A percentile compares a stretch with the other conserved stretches of the same genome.
Conservation (phyloP, 2,888 invertebrate species). For the Aproaerema taeniolella region DNA sequence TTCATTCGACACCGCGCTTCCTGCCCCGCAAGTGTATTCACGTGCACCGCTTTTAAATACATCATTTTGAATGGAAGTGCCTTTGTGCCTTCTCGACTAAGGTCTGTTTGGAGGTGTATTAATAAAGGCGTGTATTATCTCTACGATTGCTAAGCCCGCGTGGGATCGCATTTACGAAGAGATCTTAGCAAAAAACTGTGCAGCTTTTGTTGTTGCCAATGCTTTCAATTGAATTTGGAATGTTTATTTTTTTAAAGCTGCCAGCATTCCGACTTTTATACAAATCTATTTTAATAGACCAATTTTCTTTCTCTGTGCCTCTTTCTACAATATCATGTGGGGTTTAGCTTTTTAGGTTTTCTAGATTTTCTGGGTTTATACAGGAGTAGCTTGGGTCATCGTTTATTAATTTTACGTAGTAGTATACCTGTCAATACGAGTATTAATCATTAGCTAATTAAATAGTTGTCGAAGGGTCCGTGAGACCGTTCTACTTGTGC, state of each 20-base stretch:
- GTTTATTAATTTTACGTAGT: too few relatives aligned
- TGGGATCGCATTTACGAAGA: constrained; percentile 40
- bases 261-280: not conserved
- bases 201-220: constrained; percentile 14
- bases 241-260: not conserved
- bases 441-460: too few relatives aligned
- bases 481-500: too few relatives aligned
- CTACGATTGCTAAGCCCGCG: constrained; percentile 37
- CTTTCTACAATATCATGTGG: too few relatives aligned
- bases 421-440: too few relatives aligned
- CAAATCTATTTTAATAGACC: too few relatives aligned
- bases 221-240: constrained; percentile 11
- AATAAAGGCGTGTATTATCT: constrained; percentile 59
- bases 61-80: constrained; percentile 53
- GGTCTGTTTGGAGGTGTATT: constrained; percentile 54
- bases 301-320: too few relatives aligned
- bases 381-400: too few relatives aligned
- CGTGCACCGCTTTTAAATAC: constrained; percentile 39
- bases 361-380: too few relatives aligned
- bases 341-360: too few relatives aligned
- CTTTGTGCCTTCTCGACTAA: constrained; percentile 74
- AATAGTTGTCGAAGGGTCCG: too few relatives aligned
- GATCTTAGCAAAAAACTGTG: constrained; percentile 20
- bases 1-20: constrained; percentile 72
- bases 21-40: constrained; percentile 67